A percentile compares a stretch with the other conserved stretches of the same genome.
phyloP scores from a whole-genome alignment of 2,797 vertebrate species.

The Gymnodraco acuticeps region DNA sequence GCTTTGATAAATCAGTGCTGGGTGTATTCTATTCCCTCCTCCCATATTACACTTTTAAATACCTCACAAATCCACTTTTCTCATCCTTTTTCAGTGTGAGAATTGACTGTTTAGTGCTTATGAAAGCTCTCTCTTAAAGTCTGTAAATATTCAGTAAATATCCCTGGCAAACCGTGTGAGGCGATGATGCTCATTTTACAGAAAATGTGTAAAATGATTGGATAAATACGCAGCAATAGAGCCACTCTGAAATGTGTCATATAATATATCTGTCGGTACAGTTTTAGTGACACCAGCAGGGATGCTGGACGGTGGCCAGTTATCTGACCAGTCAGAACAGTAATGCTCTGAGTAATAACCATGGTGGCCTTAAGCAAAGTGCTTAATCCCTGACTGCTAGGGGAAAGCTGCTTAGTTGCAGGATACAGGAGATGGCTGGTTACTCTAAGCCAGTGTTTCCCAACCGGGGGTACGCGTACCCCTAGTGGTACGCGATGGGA shows the following conservation, averaged over 20 bases:
- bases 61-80: too few relatives aligned
- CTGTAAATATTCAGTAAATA: background rate
- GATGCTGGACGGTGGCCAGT: conserved; percentile 57
- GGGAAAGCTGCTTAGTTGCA: conserved; percentile 76
- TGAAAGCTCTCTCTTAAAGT: background rate
- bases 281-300: conserved; percentile 11
- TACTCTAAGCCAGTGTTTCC: conserved; percentile 34
- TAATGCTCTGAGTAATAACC: conserved; percentile 69
- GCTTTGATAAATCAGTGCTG: too few relatives aligned
- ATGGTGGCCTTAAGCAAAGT: conserved; percentile 58
- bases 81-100: too few relatives aligned
- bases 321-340: conserved; percentile 65
- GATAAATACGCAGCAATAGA: background rate
- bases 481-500: too few relatives aligned
- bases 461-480: too few relatives aligned
- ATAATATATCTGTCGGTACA: background rate
- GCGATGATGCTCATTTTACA: background rate
- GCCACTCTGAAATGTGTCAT: background rate
- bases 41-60: background rate
- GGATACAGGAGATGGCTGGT: conserved; percentile 67
- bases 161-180: background rate
- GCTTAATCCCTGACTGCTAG: conserved; percentile 63
- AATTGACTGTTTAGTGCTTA: background rate
- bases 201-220: background rate
- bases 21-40: background rate